Evolutionary conservation across 2,113 vertebrate genomes (phyloP), one percentile per base, ranked within the genome.

Genomic region (Microcebus murinus): DNA sequence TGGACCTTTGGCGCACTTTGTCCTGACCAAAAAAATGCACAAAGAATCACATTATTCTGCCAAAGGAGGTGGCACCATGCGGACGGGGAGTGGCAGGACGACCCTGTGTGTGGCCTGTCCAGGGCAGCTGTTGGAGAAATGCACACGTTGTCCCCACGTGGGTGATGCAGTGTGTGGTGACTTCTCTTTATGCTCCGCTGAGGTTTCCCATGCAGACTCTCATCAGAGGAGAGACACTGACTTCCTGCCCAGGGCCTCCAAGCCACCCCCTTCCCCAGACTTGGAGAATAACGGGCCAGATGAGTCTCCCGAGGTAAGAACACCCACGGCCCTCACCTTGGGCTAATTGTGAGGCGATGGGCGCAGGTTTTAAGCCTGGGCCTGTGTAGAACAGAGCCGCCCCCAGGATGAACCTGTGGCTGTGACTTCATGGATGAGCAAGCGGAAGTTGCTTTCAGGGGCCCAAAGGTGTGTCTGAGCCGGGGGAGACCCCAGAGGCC

Each of bases 221-320:
- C 86, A 52, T 85, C 59, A 59, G 42, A 68, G 50, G 11, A 93
- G 4, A 6, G 34, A 57, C 12, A 45, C 59, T 14, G 42, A 36
- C 50, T 85, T 93, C 90, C 90, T 70, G 39, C 31, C 57, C 57
- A 74, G 76, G 90, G 55, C 48, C 57, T 90, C 29, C 34, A n/a
- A 55, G 68, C 9, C 81, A 61, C 76, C 48, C 48, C 76, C 29
- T 68, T 77, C 25, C 27, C 68, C 25, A 90, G 67, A 70, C 45
- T 73, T 90, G 55, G 34, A 85, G 73, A 94, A 86, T 65, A 86
- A 89, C 3, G 48, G 27, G 23, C 55, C 48, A 21, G 12, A 1
- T 48, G 61, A 34, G 18, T 87, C 63, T 71, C 36, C 67, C 34
- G n/a, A 79, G 65, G 18, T 89, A 65, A 71, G 86, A 88, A 50